Percentiles rank a stretch among this genome's conserved stretches.
phyloP scores from a whole-genome alignment of 2,888 invertebrate genomes.

The Clostera curtula region DNA sequence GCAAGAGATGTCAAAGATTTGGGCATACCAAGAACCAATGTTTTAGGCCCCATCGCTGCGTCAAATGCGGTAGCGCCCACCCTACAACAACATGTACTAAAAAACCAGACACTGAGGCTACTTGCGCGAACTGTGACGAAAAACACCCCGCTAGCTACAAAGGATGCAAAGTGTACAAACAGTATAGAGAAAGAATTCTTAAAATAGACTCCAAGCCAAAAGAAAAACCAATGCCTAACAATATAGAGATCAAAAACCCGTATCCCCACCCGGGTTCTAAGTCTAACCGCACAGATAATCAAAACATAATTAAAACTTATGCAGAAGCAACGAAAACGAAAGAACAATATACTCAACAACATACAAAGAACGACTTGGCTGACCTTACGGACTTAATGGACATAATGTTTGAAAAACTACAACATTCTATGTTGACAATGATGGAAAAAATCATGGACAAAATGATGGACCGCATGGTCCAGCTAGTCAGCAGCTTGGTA shows the following conservation, averaged over 20 bases:
- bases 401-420: slow-evolving; percentile 4
- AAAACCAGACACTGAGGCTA: slow-evolving; percentile 14
- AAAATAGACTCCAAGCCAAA: slow-evolving; percentile 2
- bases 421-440: slow-evolving; percentile 5
- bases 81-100: slow-evolving; percentile 5
- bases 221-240: no score
- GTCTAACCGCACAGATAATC: background rate
- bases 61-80: slow-evolving; percentile 15
- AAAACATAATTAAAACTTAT: background rate
- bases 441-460: slow-evolving; percentile 7
- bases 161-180: slow-evolving; percentile 11
- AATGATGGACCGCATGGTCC: slow-evolving; percentile 14
- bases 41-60: slow-evolving; percentile 14
- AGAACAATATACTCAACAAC: background rate
- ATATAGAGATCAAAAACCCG: no score
- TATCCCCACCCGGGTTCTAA: no score
- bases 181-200: slow-evolving; percentile 9
- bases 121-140: slow-evolving; percentile 14
- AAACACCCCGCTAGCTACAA: slow-evolving; percentile 16
- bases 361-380: background rate
- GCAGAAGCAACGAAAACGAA: background rate
- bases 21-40: slow-evolving; percentile 20
- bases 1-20: slow-evolving; percentile 20
- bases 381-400: no score
- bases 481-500: slow-evolving; percentile 11